A percentile compares a stretch with the other conserved stretches of the same genome.
phyloP scores from a whole-genome alignment of 2,113 vertebrate species.

The Leptobrachium ailaonicum region DNA sequence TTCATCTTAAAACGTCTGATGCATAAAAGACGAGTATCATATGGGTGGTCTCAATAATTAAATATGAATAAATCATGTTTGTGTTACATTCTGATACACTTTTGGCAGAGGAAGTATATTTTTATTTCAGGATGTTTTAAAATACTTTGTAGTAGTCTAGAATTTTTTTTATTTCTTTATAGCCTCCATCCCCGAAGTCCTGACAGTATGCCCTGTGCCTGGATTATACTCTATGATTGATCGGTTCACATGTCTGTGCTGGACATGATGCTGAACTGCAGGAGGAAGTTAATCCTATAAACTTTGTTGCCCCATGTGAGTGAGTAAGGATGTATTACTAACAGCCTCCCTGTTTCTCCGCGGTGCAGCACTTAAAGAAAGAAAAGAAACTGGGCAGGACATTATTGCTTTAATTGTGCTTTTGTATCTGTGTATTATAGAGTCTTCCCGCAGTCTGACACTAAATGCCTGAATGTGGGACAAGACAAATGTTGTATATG shows the following conservation, averaged over 20 bases:
- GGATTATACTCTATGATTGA: too few relatives aligned
- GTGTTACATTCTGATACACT: too few relatives aligned
- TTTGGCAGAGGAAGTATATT: too few relatives aligned
- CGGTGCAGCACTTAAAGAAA: constrained; percentile 85
- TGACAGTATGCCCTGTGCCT: not conserved
- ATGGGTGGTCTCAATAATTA: too few relatives aligned
- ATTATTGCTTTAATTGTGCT: constrained; percentile 93
- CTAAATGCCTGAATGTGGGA: constrained; percentile 73
- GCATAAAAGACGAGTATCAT: too few relatives aligned
- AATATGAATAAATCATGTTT: too few relatives aligned
- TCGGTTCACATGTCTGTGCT: too few relatives aligned
- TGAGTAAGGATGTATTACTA: constrained; percentile 27
- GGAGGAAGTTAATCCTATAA: constrained; percentile 1
- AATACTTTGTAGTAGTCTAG: too few relatives aligned
- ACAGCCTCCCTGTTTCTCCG: constrained; percentile 68
- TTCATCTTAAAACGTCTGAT: too few relatives aligned
- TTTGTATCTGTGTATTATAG: constrained; percentile 80
- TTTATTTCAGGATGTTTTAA: too few relatives aligned
- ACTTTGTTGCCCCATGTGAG: constrained; percentile 15
- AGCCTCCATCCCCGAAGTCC: too few relatives aligned
- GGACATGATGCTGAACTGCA: not conserved
- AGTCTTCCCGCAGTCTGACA: constrained; percentile 71
- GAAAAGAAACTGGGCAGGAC: constrained; percentile 86
- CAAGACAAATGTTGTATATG: constrained; percentile 83
- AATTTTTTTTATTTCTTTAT: too few relatives aligned